Evolutionary conservation across 2,888 invertebrate species (phyloP), one percentile per base, ranked within the genome.

Genomic region (Noctua janthina): DNA sequence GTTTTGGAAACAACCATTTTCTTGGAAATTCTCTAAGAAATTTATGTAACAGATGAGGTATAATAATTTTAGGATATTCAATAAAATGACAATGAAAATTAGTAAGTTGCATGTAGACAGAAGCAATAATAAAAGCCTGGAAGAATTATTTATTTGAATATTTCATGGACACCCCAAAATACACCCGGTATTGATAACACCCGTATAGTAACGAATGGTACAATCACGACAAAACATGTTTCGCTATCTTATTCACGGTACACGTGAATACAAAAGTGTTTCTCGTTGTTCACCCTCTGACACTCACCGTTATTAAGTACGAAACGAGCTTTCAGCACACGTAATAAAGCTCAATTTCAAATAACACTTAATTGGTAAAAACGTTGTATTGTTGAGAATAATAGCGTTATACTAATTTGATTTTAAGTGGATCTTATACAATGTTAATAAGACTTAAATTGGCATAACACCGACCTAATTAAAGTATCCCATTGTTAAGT

Each of bases 131-230:
- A 29, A 43, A 67, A 66, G 1, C 29, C 49, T 35, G 15, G 35
- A 49, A 29, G 10, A 54, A 56, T 71, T 56, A n/a, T 46, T 5
- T 2, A 46, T 49, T 74, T 39, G 7, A 43, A 35, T 70, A 81
- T 81, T 77, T 76, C 46, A 82, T 86, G 80, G 89, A 23, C 80
- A 87, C 88, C 75, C 79, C 35, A 85, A 76, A 79, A 81, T 80
- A 68, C 80, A 78, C 75, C 56, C 76, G 74, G 73, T 83, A 83
- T 89, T 85, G 88, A 86, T 90, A 90, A 78, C 78, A 75, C 81
- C 79, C 70, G 81, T 79, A 81, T 72, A 69, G 78, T 85, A 86
- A 88, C 85, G 75, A 85, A 90, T 83, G 88, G 83, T 88, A 86
- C 76, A 85, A 85, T 88, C 87, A 84, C 76, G 82, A 85, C 88